Evolutionary conservation across 2,888 invertebrate species (phyloP).

Genomic region (Anticlea derivata): DNA sequence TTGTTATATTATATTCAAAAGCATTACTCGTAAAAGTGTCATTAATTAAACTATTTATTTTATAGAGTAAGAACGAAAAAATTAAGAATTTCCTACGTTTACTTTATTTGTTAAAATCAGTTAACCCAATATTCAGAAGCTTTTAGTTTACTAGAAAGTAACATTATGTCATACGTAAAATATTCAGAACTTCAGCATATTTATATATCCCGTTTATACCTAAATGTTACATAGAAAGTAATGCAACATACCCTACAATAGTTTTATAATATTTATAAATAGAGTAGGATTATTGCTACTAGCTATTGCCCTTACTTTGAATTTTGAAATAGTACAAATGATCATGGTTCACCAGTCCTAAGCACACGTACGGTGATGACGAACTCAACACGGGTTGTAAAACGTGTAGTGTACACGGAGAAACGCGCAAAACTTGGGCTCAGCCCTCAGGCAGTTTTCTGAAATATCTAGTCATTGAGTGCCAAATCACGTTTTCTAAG

Average conservation of each 20-base stretch:
- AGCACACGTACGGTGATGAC: no score
- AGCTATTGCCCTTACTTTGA: conserved; percentile 65
- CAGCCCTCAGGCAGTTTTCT: conserved; percentile 36
- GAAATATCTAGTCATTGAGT: conserved; percentile 53
- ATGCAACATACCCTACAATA: conserved; percentile 30
- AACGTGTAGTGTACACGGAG: no score
- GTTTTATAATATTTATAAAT: conserved; percentile 38
- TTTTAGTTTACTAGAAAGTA: conserved; percentile 9
- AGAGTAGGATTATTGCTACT: conserved; percentile 43
- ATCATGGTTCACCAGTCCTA: conserved; percentile 25
- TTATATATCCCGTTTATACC: conserved; percentile 32
- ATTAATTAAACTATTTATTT: background rate
- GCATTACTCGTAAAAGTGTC: conserved; percentile 23
- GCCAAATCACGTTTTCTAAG: conserved; percentile 67
- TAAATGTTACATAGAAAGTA: conserved; percentile 34
- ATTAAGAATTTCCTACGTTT: background rate
- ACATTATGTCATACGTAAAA: conserved; percentile 27
- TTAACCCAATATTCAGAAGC: background rate
- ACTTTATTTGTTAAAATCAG: background rate
- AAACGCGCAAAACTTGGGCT: no score
- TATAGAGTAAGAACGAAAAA: no score
- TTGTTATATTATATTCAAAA: conserved; percentile 47
- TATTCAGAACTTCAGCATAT: conserved; percentile 33
- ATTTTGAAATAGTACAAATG: conserved; percentile 64
- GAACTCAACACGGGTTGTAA: no score